A percentile compares a stretch with the other conserved stretches of the same genome.
Evolutionary conservation across 2,797 vertebrate genomes (phyloP).

Genomic region (Tarsius wallacei): DNA sequence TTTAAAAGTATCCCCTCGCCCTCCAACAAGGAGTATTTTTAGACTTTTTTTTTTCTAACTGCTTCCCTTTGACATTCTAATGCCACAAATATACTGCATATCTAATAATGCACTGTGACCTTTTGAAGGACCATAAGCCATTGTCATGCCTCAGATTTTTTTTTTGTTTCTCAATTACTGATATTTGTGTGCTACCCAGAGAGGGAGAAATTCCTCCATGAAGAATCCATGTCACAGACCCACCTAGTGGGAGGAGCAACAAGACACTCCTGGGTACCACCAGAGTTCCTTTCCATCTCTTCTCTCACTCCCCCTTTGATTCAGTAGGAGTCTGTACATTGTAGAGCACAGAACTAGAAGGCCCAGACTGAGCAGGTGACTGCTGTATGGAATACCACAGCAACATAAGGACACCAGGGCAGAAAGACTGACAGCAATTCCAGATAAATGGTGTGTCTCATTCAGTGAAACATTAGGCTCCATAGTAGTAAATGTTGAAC

Average conservation of each 20-base stretch:
- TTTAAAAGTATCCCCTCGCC: not conserved
- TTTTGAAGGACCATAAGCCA: not conserved
- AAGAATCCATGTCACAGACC: not conserved
- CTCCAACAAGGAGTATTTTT: not conserved
- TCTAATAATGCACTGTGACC: not conserved
- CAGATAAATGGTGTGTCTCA: not conserved
- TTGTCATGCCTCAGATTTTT: not conserved
- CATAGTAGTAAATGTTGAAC: not conserved
- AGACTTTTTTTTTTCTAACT: not conserved
- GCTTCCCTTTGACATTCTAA: not conserved
- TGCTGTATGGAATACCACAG: not conserved
- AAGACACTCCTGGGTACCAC: not conserved
- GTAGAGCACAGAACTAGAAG: not conserved
- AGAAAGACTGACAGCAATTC: not conserved
- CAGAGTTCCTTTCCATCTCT: not conserved
- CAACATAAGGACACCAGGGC: not conserved
- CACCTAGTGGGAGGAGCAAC: not conserved
- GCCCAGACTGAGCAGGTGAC: not conserved
- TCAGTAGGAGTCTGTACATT: not conserved
- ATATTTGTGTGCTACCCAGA: not conserved
- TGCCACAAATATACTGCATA: not conserved
- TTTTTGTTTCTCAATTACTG: not conserved
- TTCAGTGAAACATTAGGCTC: not conserved
- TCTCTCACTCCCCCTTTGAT: not conserved
- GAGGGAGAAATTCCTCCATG: not conserved